Base-by-base conservation (phyloP, 2,888 invertebrate species). In the Chorisops tibialis region DNA sequence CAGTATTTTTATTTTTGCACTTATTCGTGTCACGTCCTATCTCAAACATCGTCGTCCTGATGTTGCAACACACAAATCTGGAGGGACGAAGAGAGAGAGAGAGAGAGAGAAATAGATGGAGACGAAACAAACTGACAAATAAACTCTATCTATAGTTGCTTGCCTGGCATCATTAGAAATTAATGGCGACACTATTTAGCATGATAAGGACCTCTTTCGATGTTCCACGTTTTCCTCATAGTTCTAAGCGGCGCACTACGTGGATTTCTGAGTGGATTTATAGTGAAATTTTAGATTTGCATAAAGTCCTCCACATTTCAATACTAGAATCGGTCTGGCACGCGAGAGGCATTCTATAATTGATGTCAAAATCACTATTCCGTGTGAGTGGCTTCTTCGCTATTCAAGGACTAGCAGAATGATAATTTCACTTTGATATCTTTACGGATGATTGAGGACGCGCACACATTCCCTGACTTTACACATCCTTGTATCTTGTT, bases 21-120 rank as follows among this genome's bases (percentile, higher is more conserved):
- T 30, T 30, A 56, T 56, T 56, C 56, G 22, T 45, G 56, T 56
- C 56, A 56, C 56, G 56, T 56, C 35, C 56, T 30, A 56, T 56
- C 56, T 19, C 38, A 43, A 56, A 56, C 56, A 56, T 37, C 41
- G 37, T 37, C 11, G 41, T 41, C 41, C 6, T 12, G 41, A 37
- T 37, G 30, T 30, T 7, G 9, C 30, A 30, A 30, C 5, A 30
- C 30, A 30, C n/a, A n/a, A n/a, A n/a, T n/a, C n/a, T n/a, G n/a
- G n/a, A n/a, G n/a, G n/a, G n/a, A n/a, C n/a, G n/a, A n/a, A n/a
- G n/a, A n/a, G n/a, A n/a, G n/a, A n/a, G n/a, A n/a, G n/a, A n/a
- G n/a, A n/a, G n/a, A n/a, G n/a, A n/a, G n/a, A n/a, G n/a, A n/a
- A n/a, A n/a, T n/a, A n/a, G n/a, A n/a, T n/a, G n/a, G n/a, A n/a